Conservation (phyloP, 2,888 invertebrate genomes). For the Melieria omissa region DNA sequence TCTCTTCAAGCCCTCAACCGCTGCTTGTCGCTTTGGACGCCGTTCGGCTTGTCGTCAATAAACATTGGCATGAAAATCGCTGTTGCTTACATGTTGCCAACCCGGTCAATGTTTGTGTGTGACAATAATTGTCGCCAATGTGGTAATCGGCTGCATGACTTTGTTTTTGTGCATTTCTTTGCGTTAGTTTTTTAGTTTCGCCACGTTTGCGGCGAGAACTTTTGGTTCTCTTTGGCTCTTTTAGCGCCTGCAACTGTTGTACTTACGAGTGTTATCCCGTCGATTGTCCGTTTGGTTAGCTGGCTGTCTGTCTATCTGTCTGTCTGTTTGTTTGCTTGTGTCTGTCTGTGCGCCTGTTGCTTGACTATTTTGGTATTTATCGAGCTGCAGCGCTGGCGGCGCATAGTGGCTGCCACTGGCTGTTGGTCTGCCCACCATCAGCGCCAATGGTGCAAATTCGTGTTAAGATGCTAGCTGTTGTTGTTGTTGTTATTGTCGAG, state of each 20-base stretch:
- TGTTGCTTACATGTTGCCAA: conserved; percentile 42
- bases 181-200: conserved; percentile 10
- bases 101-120: conserved; percentile 43
- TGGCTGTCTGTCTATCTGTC: conserved; percentile 14
- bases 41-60: conserved; percentile 16
- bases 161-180: conserved; percentile 14
- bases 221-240: not conserved
- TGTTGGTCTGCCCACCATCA: not conserved
- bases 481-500: conserved; percentile 16
- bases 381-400: not conserved
- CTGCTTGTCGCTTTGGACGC: no score
- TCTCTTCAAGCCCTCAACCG: no score
- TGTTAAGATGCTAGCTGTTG: conserved; percentile 46
- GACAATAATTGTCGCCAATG: conserved; percentile 50
- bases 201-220: not conserved
- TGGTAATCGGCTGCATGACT: conserved; percentile 20
- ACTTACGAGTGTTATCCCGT: not conserved
- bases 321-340: not conserved
- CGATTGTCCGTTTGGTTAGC: not conserved
- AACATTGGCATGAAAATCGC: conserved; percentile 31
- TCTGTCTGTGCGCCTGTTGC: not conserved
- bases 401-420: not conserved
- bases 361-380: not conserved
- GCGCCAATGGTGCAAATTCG: conserved; percentile 41
- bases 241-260: not conserved